These are phyloP conservation scores for Odontesthes bonariensis DNA, from an alignment of 2,113 vertebrate species.

Conservation along the genomic window DNA sequence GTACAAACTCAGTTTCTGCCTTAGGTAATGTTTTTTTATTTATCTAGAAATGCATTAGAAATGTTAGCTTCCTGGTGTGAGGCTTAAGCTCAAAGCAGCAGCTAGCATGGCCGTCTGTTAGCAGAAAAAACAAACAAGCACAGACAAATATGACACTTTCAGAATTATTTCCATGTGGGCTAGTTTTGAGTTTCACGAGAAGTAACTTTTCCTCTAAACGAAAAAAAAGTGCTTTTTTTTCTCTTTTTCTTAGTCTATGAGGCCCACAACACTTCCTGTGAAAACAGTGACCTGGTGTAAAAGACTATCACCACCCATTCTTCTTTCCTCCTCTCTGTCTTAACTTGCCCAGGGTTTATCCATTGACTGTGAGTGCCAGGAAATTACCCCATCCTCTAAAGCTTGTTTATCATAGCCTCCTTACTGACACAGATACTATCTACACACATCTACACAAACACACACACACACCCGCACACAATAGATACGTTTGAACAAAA, in stretches of 20 bases:
- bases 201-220: not conserved
- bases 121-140: not conserved
- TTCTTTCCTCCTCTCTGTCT: slow-evolving; percentile 36
- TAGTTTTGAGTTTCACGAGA: not conserved
- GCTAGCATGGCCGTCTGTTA: not conserved
- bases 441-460: slow-evolving; percentile 16
- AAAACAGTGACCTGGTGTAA: slow-evolving; percentile 19
- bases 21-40: too few relatives aligned
- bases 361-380: slow-evolving; percentile 56
- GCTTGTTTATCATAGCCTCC: slow-evolving; percentile 69
- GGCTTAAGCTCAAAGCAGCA: not conserved
- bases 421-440: slow-evolving; percentile 43
- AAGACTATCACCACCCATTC: not conserved
- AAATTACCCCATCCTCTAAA: slow-evolving; percentile 70
- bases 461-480: slow-evolving; percentile 7
- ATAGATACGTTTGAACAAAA: slow-evolving; percentile 15
- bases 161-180: too few relatives aligned
- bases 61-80: too few relatives aligned
- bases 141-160: not conserved
- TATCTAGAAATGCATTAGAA: too few relatives aligned
- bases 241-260: not conserved
- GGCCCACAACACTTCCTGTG: not conserved
- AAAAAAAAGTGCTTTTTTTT: not conserved
- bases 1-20: too few relatives aligned
- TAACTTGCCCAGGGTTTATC: slow-evolving; percentile 60